These are phyloP conservation scores for Tragulus kanchil DNA, from an alignment of 2,113 vertebrate species.

Conservation along the genomic window DNA sequence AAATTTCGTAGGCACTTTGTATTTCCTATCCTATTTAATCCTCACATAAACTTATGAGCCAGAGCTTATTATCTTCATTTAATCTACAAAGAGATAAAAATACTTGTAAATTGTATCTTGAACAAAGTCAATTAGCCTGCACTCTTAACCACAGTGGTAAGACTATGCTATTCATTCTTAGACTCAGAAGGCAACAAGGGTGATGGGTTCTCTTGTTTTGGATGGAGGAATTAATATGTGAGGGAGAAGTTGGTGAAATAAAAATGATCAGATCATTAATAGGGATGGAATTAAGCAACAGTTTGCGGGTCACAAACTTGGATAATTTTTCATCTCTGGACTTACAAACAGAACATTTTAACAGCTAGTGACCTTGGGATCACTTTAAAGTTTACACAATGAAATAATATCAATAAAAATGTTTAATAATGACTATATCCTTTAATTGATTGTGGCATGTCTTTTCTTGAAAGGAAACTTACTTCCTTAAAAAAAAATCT, in stretches of 20 bases:
- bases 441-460: background rate
- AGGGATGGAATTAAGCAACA: background rate
- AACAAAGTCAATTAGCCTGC: background rate
- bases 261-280: background rate
- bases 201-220: background rate
- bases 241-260: background rate
- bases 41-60: background rate
- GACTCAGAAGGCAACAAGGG: background rate
- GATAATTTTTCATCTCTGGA: background rate
- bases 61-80: background rate
- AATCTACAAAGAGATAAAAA: background rate
- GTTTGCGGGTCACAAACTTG: background rate
- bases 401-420: conserved; percentile 37
- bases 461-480: background rate
- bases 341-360: background rate
- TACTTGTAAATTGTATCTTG: background rate
- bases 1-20: background rate
- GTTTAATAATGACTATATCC: background rate
- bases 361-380: background rate
- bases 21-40: background rate
- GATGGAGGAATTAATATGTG: background rate
- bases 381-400: background rate
- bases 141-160: background rate
- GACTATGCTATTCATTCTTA: background rate
- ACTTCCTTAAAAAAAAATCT: background rate